These are phyloP conservation scores for Leptosomus discolor DNA, from an alignment of 2,113 vertebrate species.

Conservation along the genomic window DNA sequence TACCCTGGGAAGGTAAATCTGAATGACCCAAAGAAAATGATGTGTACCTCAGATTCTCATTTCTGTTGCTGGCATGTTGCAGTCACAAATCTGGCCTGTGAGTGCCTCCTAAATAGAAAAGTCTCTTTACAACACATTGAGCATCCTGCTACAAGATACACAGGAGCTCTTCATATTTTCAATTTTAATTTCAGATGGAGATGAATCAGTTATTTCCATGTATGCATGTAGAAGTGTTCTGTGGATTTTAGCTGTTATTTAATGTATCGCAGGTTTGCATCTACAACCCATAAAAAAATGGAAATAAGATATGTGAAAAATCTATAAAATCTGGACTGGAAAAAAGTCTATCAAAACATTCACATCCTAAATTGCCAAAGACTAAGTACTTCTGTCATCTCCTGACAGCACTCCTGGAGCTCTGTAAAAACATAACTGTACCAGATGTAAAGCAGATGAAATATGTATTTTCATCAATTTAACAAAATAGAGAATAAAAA, in stretches of 20 bases:
- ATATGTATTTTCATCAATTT: conserved; percentile 7
- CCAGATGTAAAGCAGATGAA: conserved; percentile 23
- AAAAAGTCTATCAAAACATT: background rate
- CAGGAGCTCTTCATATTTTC: background rate
- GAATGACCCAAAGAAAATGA: background rate
- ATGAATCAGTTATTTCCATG: background rate
- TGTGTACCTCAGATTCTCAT: background rate
- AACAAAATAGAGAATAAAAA: background rate
- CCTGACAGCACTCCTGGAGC: background rate
- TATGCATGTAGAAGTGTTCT: background rate
- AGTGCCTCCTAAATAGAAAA: background rate
- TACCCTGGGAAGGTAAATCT: background rate
- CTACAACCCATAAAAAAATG: background rate
- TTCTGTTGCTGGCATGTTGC: background rate
- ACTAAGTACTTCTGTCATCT: background rate
- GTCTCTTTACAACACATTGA: background rate
- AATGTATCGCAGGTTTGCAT: background rate
- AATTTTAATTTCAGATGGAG: background rate
- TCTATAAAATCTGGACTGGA: background rate
- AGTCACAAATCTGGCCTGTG: background rate
- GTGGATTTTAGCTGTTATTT: background rate
- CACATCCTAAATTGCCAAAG: background rate
- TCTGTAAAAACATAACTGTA: conserved; percentile 1
- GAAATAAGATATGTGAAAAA: background rate
- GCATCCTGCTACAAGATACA: background rate